Base-by-base conservation (phyloP, 2,888 invertebrate species). In the Leptogaster cylindrica region DNA sequence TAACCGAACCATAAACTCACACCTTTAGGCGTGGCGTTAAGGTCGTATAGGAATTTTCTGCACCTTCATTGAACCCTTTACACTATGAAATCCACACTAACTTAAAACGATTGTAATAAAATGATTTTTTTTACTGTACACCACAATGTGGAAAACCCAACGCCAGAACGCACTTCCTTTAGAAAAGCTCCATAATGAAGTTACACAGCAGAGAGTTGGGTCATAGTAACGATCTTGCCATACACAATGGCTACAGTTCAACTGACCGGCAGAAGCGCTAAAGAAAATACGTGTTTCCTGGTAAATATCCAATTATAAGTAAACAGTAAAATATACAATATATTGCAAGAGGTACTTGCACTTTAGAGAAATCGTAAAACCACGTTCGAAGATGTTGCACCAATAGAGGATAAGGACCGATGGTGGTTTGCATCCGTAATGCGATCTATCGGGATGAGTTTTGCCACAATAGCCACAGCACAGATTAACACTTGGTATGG, bases 241-340 rank as follows among this genome's bases (percentile, higher is more conserved):
- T n/a, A n/a, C n/a, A n/a, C n/a, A n/a, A n/a, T n/a, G n/a, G n/a
- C n/a, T n/a, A n/a, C n/a, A n/a, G n/a, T n/a, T n/a, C n/a, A n/a
- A n/a, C n/a, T 25, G 25, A 25, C 50, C 16, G 25, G 23, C 23
- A 33, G 33, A 27, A 36, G 36, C 39, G 36, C 55, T 20, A 20
- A 64, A 64, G 48, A 64, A 61, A 12, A 65, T 27, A 51, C 36
- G 20, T 39, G 39, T 50, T 50, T 65, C 51, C 50, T 14, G 25
- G 50, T 50, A 64, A 65, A 65, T 65, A 65, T 65, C 65, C 65
- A 65, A 51, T 65, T 50, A 65, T 50, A 65, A 39, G 36, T 65
- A 65, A 65, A 65, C 65, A 65, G 50, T 65, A 65, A 65, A 65
- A 50, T 51, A 27, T 44, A 63, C 44, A 27, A 44, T 23, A 61